Conservation (phyloP, 2,888 invertebrate species). For the Sarcophaga caerulescens region DNA sequence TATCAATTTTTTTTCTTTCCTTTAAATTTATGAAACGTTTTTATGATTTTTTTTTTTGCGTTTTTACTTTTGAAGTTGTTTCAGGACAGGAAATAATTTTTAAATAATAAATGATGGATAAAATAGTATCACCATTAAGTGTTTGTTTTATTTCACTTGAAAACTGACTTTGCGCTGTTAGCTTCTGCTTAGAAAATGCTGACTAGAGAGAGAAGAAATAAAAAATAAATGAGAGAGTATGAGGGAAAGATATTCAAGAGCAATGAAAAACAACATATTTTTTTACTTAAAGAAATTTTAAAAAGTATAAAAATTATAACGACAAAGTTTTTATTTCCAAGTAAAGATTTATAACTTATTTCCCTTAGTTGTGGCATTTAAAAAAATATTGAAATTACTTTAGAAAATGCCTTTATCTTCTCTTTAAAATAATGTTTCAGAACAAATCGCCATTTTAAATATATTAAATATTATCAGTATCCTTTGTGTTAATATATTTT, state of each 20-base stretch:
- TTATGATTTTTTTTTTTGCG: conserved; percentile 19
- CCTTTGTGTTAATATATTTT: too few relatives aligned
- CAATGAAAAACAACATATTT: not conserved
- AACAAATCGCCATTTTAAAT: too few relatives aligned
- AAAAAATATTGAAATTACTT: too few relatives aligned
- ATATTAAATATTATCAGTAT: too few relatives aligned
- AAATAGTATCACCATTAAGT: not conserved
- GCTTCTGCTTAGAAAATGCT: not conserved
- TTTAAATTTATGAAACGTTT: conserved; percentile 48
- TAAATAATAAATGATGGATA: not conserved
- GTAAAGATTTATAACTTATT: too few relatives aligned
- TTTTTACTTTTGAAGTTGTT: not conserved
- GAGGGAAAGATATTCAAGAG: not conserved
- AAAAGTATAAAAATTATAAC: too few relatives aligned
- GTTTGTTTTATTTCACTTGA: not conserved
- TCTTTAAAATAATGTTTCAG: too few relatives aligned
- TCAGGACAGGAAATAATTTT: not conserved
- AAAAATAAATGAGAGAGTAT: too few relatives aligned
- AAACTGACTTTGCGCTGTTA: not conserved
- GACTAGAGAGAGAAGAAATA: not conserved
- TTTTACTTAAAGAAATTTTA: not conserved
- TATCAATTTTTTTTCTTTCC: conserved; percentile 41
- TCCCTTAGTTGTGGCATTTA: too few relatives aligned
- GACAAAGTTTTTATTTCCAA: too few relatives aligned
- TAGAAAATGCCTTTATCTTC: too few relatives aligned